Conservation (phyloP, 2,113 vertebrate species). For the Ahaetulla prasina region DNA sequence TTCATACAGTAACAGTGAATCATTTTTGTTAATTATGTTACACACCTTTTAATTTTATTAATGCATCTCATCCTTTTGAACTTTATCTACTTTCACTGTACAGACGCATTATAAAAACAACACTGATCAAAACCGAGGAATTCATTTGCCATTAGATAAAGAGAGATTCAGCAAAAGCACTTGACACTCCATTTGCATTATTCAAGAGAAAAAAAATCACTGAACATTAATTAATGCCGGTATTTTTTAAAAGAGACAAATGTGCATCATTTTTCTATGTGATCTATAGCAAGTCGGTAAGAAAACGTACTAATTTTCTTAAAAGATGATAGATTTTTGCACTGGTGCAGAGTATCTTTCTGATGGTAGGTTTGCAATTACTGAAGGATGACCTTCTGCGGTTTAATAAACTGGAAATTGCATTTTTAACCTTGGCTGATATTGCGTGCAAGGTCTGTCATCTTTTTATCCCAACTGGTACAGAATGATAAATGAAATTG, state of each 20-base stretch:
- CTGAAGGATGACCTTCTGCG: slow-evolving; percentile 46
- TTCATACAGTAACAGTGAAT: background rate
- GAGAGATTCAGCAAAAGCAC: background rate
- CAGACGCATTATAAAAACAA: background rate
- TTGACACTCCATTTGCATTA: background rate
- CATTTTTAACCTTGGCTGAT: slow-evolving; percentile 63
- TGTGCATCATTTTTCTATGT: background rate
- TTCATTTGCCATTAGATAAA: background rate
- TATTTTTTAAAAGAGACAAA: background rate
- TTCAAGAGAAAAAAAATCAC: background rate
- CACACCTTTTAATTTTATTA: background rate
- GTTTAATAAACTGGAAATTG: slow-evolving; percentile 62
- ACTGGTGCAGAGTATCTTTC: slow-evolving; percentile 9
- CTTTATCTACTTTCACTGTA: background rate
- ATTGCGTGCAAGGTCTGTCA: slow-evolving; percentile 43
- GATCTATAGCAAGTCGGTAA: slow-evolving; percentile 6
- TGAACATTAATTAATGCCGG: background rate
- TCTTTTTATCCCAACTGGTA: slow-evolving; percentile 39
- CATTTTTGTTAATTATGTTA: background rate
- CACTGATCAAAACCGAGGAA: background rate
- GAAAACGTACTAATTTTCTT: slow-evolving; percentile 5
- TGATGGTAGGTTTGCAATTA: slow-evolving; percentile 50
- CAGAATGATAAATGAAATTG: slow-evolving; percentile 45
- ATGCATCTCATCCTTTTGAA: background rate
- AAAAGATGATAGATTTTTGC: slow-evolving; percentile 8